Conservation (phyloP, 2,888 invertebrate genomes). For the Aporophyla nigra region DNA sequence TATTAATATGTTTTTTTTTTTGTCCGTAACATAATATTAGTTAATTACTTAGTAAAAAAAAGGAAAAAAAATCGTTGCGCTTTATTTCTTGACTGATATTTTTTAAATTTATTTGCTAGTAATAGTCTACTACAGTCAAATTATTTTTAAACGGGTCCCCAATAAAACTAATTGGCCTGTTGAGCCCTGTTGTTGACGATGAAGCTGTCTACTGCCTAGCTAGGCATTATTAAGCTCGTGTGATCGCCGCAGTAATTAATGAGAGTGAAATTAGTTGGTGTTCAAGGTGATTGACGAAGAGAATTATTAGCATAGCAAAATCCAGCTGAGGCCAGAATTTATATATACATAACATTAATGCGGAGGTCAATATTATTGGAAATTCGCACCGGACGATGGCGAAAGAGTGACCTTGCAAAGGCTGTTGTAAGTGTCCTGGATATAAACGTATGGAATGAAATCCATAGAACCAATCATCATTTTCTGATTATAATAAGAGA, state of each 20-base stretch:
- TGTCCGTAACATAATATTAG: no score
- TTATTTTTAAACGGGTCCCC: no score
- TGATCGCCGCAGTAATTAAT: slow-evolving; percentile 15
- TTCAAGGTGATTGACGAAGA: slow-evolving; percentile 38
- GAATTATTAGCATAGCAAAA: slow-evolving; percentile 18
- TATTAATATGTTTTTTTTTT: no score
- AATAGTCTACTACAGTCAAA: no score
- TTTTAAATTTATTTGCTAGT: no score
- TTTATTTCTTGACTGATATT: no score
- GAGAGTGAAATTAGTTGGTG: slow-evolving; percentile 27
- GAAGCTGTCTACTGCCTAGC: not conserved
- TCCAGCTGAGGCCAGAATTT: slow-evolving; percentile 4
- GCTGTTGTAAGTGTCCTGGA: slow-evolving; percentile 45
- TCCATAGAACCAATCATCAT: slow-evolving; percentile 12
- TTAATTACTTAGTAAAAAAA: no score
- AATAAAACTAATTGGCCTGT: no score
- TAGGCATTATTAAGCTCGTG: not conserved
- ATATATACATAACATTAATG: slow-evolving; percentile 45
- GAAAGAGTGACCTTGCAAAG: slow-evolving; percentile 33
- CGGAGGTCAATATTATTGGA: slow-evolving; percentile 35
- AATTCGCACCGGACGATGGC: slow-evolving; percentile 13
- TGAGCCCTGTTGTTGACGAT: no score
- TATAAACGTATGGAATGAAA: slow-evolving; percentile 15
- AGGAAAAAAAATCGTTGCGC: no score
- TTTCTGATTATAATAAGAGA: slow-evolving; percentile 15